Evolutionary conservation across 2,888 invertebrate genomes (phyloP), one percentile per base, ranked within the genome.

Genomic region (Aphidoletes aphidimyza): DNA sequence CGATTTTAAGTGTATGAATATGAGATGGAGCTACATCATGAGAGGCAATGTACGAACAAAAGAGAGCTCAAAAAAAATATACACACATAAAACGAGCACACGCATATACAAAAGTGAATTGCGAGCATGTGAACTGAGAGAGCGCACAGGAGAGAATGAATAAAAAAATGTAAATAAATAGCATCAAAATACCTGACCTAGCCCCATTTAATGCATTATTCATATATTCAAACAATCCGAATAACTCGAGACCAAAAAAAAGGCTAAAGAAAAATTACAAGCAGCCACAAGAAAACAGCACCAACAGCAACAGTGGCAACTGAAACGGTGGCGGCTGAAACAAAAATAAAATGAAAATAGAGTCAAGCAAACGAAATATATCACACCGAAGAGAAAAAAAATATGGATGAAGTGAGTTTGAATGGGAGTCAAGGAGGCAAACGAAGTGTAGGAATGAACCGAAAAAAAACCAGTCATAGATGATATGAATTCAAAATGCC

Each of bases 201-300:
- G 69, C 69, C 69, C 69, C 69, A 69, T 69, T 69, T 69, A 69
- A 69, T 69, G 69, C 69, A 69, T 69, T 69, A 69, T 69, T 69
- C 69, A 69, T 69, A 69, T 69, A 69, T 69, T 69, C 69, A 69
- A 69, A 69, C 69, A 69, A 69, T 69, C 34, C 69, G 14, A 69
- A 69, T 14, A 69, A 69, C 69, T 69, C n/a, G 22, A 54, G 69
- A 69, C 8, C 17, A 47, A 14, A n/a, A 69, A 69, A 69, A 69
- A 69, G 69, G 69, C 69, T 69, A 34, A 42, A 69, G 69, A 69
- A 69, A 69, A 69, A 69, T 69, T 69, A 69, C 69, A 69, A 69
- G 69, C 69, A 69, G 30, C 69, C 69, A 30, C 69, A 69, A 11
- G 30, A 69, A 69, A 22, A 22, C 54, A 54, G 34, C 5, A 34